A percentile compares a stretch with the other conserved stretches of the same genome.
phyloP scores from a whole-genome alignment of 35 echinoderm and acorn worm genomes.

The Antedon bifida region DNA sequence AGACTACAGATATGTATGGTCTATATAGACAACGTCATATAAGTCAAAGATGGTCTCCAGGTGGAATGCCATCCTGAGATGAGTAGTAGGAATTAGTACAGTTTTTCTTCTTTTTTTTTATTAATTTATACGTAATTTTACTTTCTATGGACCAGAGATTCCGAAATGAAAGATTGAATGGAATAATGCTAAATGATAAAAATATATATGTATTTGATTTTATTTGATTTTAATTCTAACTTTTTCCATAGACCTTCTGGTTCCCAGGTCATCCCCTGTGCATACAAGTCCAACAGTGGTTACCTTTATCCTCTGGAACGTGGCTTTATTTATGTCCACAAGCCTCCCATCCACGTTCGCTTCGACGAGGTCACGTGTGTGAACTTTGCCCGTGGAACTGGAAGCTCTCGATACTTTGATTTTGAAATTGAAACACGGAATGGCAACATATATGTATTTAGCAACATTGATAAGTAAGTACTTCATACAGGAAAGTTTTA shows the following conservation, averaged over 20 bases:
- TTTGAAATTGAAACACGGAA: conserved; percentile 92
- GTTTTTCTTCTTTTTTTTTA: no score
- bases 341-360: conserved; percentile 89
- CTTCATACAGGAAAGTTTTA: not conserved
- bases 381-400: conserved; percentile 81
- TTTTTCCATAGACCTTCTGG: not conserved
- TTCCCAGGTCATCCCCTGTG: conserved; percentile 66
- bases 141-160: no score
- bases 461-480: conserved; percentile 94
- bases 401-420: conserved; percentile 88
- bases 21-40: no score
- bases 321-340: conserved; percentile 94
- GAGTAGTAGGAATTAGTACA: no score
- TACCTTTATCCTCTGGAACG: conserved; percentile 86
- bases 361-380: conserved; percentile 87
- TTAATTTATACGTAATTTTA: no score
- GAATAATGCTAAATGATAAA: no score
- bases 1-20: no score
- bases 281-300: conserved; percentile 95
- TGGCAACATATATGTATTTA: conserved; percentile 61
- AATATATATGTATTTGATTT: no score
- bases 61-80: no score
- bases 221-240: not conserved
- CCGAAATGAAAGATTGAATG: no score
- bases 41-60: no score